phyloP scores from a whole-genome alignment of 92 coral and sea anemone genomes.

The Hydrozoanthus gracilis region DNA sequence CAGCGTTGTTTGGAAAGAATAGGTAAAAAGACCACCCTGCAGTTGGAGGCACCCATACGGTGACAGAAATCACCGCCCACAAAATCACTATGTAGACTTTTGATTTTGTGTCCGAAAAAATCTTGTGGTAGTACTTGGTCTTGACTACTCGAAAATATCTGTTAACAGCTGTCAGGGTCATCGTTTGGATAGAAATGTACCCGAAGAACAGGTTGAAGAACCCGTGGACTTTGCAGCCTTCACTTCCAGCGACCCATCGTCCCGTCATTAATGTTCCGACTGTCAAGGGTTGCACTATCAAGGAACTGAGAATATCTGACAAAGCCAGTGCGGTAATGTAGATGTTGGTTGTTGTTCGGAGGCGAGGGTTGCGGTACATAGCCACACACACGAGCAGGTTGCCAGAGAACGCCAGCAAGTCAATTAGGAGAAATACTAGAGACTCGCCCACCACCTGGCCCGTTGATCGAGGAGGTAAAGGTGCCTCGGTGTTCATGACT shows the following conservation, averaged over 20 bases:
- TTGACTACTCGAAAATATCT: constrained; percentile 45
- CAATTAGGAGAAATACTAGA: constrained; percentile 31
- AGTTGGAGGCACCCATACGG: constrained; percentile 31
- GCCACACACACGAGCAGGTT: constrained; percentile 37
- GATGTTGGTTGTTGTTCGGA: constrained; percentile 42
- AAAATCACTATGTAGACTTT: constrained; percentile 15
- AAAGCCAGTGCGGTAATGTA: constrained; percentile 41
- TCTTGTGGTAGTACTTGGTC: constrained; percentile 32
- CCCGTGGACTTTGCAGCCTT: constrained; percentile 39
- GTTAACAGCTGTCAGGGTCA: constrained; percentile 42
- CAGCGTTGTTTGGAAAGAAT: constrained; percentile 42
- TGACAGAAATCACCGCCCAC: constrained; percentile 27
- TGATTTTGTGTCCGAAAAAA: constrained; percentile 23
- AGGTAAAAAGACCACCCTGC: constrained; percentile 23
- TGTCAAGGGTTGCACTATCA: constrained; percentile 37
- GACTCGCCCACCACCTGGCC: constrained; percentile 39
- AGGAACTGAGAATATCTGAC: constrained; percentile 41
- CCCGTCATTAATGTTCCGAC: constrained; percentile 37
- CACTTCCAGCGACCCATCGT: constrained; percentile 13
- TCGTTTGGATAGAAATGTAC: constrained; percentile 39
- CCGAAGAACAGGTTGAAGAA: constrained; percentile 32
- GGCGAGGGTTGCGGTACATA: constrained; percentile 31
- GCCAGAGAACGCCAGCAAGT: constrained; percentile 34
- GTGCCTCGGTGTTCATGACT: constrained; percentile 19
- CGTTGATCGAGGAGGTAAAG: constrained; percentile 12